Evolutionary conservation across 2,888 invertebrate species (phyloP), one percentile per base, ranked within the genome.

Genomic region (Pinctada fucata): DNA sequence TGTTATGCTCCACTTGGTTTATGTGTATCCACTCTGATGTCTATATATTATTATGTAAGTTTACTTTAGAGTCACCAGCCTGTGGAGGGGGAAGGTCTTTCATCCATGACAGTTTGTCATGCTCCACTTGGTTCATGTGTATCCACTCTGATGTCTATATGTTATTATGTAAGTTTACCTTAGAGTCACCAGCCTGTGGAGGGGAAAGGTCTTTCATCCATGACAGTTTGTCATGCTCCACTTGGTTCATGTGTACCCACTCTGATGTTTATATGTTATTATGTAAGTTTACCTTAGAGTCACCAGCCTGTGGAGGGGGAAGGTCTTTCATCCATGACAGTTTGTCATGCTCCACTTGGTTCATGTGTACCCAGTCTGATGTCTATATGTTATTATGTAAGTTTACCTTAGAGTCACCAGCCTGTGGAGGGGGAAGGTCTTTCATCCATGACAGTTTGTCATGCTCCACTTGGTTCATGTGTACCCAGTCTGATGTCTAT

Each of bases 371-470:
- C 96, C 97, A 97, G 70, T 95, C 94, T n/a, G n/a, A n/a, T n/a
- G n/a, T n/a, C n/a, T n/a, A n/a, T n/a, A n/a, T n/a, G n/a, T n/a
- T n/a, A n/a, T n/a, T n/a, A n/a, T n/a, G n/a, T n/a, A n/a, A n/a
- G n/a, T n/a, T n/a, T 79, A 87, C 89, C 83, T 87, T 78, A n/a
- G 78, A 16, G 69, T 84, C 83, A 47, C 82, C 85, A 70, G 89
- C 85, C 5, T 81, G 80, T 5, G 91, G 90, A 3, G 86, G 82
- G 0, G 95, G 94, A n/a, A 95, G 92, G 79, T 95, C 94, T 90
- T 95, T 95, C 94, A 97, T 96, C 98, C 98, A 98, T 88, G 96
- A 95, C 16, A 98, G 92, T 92, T 98, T 98, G 84, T 96, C 96
- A 83, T 94, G 94, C 93, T 98, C 98, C 67, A 97, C 91, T n/a